Base-by-base conservation (phyloP, 1,140 invertebrate species). In the Caenorhabditis tropicalis region DNA sequence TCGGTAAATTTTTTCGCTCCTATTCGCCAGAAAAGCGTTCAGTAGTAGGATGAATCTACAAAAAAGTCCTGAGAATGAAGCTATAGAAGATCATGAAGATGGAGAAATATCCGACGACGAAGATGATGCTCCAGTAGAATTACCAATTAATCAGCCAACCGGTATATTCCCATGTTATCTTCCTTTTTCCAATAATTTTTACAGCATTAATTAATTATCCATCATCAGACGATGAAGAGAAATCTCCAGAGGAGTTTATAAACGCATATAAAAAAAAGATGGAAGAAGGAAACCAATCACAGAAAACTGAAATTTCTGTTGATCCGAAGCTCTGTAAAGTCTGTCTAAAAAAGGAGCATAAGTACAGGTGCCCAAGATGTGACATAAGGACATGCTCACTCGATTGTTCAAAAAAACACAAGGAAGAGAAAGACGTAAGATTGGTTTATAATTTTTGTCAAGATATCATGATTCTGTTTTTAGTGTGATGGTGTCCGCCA, bases 341-440 rank as follows among this genome's bases (percentile, higher is more conserved):
- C 10, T 74, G 65, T 21, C 15, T 74, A n/a, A 74, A 74, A 74
- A 46, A 46, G 9, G 65, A 74, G 65, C 36, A 46, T 29, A 74
- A 74, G n/a, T 74, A 74, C 65, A 74, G 36, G 43, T 74, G 65
- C 29, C 65, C 65, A 43, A 74, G 65, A 74, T 74, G 65, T 43
- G 65, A 74, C 3, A 9, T 74, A 0, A 29, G 65, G 3, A 74
- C 36, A 7, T 74, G 65, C 15, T 74, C 65, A 24, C n/a, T 74
- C 3, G 65, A 74, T 24, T 74, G 65, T 46, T 74, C 65, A 1
- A 74, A 74, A 24, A 43, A 24, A 24, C 65, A 74, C 36, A 74
- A 74, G 27, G 65, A 12, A 24, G 33, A 43, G 9, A 74, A 74
- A 7, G 29, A 43, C 24, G 65, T 74, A 10, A 0, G 58, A 9